Percentiles rank a stretch among this genome's conserved stretches.
Evolutionary conservation across 1,140 invertebrate genomes (phyloP).

Genomic region (Wiebesia pumilae): DNA sequence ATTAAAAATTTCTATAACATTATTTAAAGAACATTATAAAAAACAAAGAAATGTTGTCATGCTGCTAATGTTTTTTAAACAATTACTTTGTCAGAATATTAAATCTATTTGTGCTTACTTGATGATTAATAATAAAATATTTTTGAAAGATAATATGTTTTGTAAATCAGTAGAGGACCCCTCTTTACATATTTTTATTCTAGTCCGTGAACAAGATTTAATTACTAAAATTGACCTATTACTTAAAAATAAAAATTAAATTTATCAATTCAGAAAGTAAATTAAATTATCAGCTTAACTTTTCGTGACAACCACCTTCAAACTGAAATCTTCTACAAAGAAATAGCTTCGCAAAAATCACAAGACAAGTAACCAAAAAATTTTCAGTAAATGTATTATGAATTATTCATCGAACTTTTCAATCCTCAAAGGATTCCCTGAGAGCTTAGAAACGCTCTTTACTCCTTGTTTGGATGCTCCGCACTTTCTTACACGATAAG

Average conservation of each 20-base stretch:
- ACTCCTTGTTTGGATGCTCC: slow-evolving; percentile 20
- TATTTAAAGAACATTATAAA: background rate
- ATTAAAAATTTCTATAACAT: no score
- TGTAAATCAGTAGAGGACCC: no score
- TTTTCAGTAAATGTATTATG: background rate
- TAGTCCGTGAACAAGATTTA: no score
- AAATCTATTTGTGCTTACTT: no score
- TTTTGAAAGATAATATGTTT: no score
- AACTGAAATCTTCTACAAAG: no score
- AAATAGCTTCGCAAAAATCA: background rate
- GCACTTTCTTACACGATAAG: background rate
- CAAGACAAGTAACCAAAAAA: slow-evolving; percentile 1
- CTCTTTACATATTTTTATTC: no score
- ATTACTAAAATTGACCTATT: background rate
- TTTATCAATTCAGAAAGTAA: background rate
- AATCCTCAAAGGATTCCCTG: slow-evolving; percentile 8
- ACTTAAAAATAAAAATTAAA: background rate
- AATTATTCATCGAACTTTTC: slow-evolving; percentile 33
- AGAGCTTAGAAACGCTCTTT: background rate
- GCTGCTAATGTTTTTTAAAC: no score
- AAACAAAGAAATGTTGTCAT: no score
- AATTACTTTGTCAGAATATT: no score
- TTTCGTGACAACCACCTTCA: background rate
- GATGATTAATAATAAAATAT: no score
- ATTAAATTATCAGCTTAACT: background rate